phyloP scores from a whole-genome alignment of 2,888 invertebrate genomes.

The Stenchaetothrips biformis region DNA sequence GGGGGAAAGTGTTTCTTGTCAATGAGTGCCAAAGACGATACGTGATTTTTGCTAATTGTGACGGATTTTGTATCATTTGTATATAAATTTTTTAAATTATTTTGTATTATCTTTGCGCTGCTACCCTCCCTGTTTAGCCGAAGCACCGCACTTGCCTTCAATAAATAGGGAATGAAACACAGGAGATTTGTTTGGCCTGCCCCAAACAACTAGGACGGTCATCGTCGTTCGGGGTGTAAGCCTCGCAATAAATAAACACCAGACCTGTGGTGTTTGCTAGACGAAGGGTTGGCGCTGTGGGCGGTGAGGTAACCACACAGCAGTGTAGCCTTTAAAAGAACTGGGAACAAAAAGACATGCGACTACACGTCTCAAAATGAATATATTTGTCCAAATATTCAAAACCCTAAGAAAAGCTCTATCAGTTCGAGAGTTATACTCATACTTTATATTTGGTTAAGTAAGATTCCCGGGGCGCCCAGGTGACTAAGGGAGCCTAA shows the following conservation, averaged over 20 bases:
- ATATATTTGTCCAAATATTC: background rate
- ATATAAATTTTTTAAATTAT: background rate
- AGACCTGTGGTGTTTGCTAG: background rate
- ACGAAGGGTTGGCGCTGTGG: background rate
- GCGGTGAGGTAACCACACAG: background rate
- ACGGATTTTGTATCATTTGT: background rate
- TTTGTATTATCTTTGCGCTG: background rate
- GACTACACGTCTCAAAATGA: background rate
- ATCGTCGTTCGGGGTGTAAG: too few species aligned
- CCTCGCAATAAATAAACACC: too few species aligned
- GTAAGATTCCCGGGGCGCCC: background rate
- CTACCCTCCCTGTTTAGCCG: too few species aligned
- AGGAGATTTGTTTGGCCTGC: too few species aligned
- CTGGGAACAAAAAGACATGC: background rate
- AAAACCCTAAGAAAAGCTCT: background rate
- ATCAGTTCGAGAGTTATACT: background rate
- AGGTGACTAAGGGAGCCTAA: conserved; percentile 12
- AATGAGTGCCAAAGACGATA: background rate
- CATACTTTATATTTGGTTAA: background rate
- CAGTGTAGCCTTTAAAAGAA: background rate
- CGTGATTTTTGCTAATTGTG: background rate
- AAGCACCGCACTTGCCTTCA: too few species aligned
- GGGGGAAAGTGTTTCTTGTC: background rate
- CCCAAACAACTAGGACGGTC: too few species aligned
- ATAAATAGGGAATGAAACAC: too few species aligned